Conservation (phyloP, 2,888 invertebrate species). For the Crematogaster levior region DNA sequence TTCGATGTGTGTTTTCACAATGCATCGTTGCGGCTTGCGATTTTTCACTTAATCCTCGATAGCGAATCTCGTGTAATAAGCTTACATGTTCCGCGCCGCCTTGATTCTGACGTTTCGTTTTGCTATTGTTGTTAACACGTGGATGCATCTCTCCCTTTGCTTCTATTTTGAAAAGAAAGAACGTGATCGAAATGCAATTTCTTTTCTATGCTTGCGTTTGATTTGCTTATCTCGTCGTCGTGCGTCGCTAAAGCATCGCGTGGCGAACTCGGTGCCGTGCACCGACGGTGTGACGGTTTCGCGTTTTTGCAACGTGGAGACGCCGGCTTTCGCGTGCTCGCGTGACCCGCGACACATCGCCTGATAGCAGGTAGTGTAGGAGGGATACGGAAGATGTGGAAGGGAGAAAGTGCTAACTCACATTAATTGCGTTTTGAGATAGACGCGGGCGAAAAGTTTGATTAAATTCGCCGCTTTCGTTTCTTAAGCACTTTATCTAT, state of each 20-base stretch:
- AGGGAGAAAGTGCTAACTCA: constrained; percentile 52
- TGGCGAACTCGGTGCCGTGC: constrained; percentile 52
- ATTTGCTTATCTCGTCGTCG: constrained; percentile 28
- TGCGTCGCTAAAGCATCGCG: constrained; percentile 26
- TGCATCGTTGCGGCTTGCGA: background rate
- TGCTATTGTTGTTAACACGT: background rate
- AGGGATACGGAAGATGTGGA: background rate
- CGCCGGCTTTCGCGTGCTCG: constrained; percentile 56
- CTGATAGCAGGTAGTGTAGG: constrained; percentile 14
- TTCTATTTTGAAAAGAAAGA: background rate
- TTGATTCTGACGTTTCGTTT: background rate
- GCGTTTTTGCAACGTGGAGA: constrained; percentile 59
- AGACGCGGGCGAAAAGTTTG: constrained; percentile 41
- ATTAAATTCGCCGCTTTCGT: constrained; percentile 49
- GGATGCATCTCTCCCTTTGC: background rate
- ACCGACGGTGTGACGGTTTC: constrained; percentile 58
- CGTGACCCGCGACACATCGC: constrained; percentile 59
- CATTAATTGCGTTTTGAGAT: constrained; percentile 46
- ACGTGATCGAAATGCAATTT: constrained; percentile 26
- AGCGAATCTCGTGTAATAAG: background rate
- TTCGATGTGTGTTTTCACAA: background rate
- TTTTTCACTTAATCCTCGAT: background rate
- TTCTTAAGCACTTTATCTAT: constrained; percentile 25
- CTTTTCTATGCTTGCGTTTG: background rate
- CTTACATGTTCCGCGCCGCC: background rate